phyloP scores from a whole-genome alignment of 2,888 invertebrate species.

The Callyntrura guangdongensis region DNA sequence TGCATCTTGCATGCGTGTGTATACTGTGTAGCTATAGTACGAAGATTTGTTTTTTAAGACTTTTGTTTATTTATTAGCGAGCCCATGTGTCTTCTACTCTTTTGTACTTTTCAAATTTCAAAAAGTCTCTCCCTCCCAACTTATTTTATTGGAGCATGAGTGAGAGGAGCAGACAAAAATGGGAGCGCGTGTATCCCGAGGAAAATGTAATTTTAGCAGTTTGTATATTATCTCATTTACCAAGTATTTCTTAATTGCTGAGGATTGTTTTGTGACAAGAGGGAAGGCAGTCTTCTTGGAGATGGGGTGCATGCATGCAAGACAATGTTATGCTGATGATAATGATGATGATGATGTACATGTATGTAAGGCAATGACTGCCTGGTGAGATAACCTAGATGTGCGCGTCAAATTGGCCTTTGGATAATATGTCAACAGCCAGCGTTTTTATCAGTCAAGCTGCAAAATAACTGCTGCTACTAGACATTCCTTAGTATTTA shows the following conservation, averaged over 20 bases:
- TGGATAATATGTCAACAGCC: constrained; percentile 57
- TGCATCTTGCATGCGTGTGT: background rate
- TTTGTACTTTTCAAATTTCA: constrained; percentile 4
- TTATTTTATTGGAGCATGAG: background rate
- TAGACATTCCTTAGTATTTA: constrained; percentile 45
- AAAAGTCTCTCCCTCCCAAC: constrained; percentile 1
- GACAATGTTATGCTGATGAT: constrained; percentile 21
- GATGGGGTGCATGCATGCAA: background rate
- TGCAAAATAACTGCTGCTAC: constrained; percentile 44
- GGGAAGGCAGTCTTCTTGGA: constrained; percentile 31
- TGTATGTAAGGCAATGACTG: constrained; percentile 9
- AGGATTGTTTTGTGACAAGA: constrained; percentile 60
- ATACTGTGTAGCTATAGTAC: background rate
- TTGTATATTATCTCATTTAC: constrained; percentile 60
- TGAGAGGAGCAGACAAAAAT: background rate
- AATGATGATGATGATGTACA: constrained; percentile 18
- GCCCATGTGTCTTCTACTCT: constrained; percentile 4
- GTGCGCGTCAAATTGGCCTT: constrained; percentile 51
- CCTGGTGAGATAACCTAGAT: constrained; percentile 53
- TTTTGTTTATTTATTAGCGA: constrained; percentile 58
- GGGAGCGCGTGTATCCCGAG: background rate
- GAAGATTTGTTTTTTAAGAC: constrained; percentile 42
- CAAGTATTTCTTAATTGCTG: constrained; percentile 73
- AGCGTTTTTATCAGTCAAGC: constrained; percentile 34
- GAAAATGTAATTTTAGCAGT: constrained; percentile 27